Evolutionary conservation across 2,888 invertebrate species (phyloP), one percentile per base, ranked within the genome.

Genomic region (Harmothoe impar): DNA sequence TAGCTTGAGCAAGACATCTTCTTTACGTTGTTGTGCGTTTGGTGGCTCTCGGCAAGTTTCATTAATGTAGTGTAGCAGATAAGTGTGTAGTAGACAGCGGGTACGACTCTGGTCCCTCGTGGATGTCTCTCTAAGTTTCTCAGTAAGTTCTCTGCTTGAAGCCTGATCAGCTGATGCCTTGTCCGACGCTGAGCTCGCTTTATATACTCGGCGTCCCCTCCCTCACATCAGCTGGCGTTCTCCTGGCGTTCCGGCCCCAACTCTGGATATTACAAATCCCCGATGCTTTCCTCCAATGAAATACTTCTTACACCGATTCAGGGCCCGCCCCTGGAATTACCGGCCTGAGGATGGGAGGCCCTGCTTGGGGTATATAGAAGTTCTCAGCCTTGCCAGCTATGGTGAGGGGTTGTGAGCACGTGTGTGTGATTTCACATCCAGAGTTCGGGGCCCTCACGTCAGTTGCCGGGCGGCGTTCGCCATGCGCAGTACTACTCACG

Each of bases 1-100:
- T 86, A 86, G 86, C 86, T 86, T 52, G 86, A 86, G 25, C 29
- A 29, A 52, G 86, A 86, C 86, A 86, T 86, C 52, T 86, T 86
- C 54, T 54, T 86, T 52, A 86, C 52, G 52, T 86, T 86, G 7
- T 54, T 86, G 52, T 29, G 81, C 3, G 43, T 20, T 77, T 77
- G 0, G 77, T 77, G 31, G 17, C n/a, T 29, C 25, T 77, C 77
- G 20, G 77, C 25, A 20, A 77, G 77, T 77, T 77, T 77, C 77
- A 77, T 77, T 77, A n/a, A n/a, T n/a, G n/a, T 25, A 77, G 17
- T 43, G 77, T 77, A 3, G 77, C 25, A 31, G 77, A 77, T 15
- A 77, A 5, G 25, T 23, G 10, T 62, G 23, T 23, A 62, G 20
- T 25, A 17, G 62, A 25, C 62, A 25, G 23, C 25, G 62, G 23